Conservation (phyloP, 2,797 vertebrate genomes). For the Rhinichthys osculus region DNA sequence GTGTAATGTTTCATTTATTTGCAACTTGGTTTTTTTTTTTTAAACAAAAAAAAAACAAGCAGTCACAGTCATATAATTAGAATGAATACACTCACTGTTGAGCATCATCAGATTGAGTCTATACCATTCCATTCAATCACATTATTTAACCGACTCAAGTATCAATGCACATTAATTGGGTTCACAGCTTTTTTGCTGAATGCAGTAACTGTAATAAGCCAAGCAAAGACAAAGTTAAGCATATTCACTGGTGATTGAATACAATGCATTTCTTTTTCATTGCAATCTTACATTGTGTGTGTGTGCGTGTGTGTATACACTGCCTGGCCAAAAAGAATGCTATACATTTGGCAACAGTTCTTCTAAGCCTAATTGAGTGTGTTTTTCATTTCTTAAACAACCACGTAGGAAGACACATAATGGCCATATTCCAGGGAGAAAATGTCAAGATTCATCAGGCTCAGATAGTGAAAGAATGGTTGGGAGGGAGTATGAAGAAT, state of each 20-base stretch:
- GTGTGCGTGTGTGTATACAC: not conserved
- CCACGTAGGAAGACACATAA: no score
- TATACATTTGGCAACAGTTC: no score
- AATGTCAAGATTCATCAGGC: no score
- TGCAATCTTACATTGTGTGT: not conserved
- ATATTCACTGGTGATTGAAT: not conserved
- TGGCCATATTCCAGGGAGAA: no score
- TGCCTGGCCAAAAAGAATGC: no score
- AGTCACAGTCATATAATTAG: not conserved
- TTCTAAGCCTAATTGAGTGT: no score
- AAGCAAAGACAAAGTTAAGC: not conserved
- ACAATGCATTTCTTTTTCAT: not conserved
- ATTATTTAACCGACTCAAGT: slow-evolving; percentile 7
- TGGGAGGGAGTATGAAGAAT: no score
- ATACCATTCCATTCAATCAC: not conserved
- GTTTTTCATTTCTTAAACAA: no score
- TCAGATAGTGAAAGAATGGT: no score
- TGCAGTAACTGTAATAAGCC: not conserved
- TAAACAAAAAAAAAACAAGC: not conserved
- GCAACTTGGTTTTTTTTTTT: not conserved
- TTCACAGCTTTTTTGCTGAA: slow-evolving; percentile 1
- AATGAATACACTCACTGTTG: not conserved
- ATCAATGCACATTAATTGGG: not conserved
- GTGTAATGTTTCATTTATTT: not conserved
- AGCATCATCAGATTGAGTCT: not conserved